These are phyloP conservation scores for Eurytoma adleriae DNA, from an alignment of 2,888 invertebrate species.

Conservation along the genomic window DNA sequence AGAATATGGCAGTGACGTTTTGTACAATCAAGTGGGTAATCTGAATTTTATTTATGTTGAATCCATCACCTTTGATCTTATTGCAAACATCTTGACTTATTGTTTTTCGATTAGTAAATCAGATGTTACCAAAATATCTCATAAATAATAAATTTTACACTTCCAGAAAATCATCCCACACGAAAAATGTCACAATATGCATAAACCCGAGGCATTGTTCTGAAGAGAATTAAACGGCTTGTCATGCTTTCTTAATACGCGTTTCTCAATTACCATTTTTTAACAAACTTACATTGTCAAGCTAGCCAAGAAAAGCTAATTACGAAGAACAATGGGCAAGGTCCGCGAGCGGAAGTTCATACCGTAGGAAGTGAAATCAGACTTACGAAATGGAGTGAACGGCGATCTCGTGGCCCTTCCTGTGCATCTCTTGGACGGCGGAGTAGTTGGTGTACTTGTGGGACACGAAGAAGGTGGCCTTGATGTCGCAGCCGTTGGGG, in stretches of 20 bases:
- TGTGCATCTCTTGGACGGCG: slow-evolving; percentile 92
- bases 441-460: slow-evolving; percentile 97
- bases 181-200: neutral
- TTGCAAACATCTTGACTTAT: neutral
- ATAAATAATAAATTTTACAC: too few species aligned
- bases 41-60: neutral
- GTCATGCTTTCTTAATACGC: slow-evolving; percentile 27
- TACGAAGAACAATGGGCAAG: slow-evolving; percentile 35
- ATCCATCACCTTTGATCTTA: too few species aligned
- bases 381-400: slow-evolving; percentile 95
- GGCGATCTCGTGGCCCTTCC: slow-evolving; percentile 95
- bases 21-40: neutral
- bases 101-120: too few species aligned
- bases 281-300: neutral
- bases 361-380: neutral
- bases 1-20: neutral
- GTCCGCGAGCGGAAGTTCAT: slow-evolving; percentile 18
- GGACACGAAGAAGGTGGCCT: slow-evolving; percentile 93
- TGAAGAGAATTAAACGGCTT: neutral
- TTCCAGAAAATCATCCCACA: too few species aligned
- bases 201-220: slow-evolving; percentile 6
- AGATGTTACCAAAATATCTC: neutral
- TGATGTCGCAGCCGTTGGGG: slow-evolving; percentile 95
- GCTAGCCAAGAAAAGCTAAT: neutral
- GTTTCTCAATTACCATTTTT: slow-evolving; percentile 13